Base-by-base conservation (phyloP, 2,113 vertebrate species). In the Echinops telfairi region DNA sequence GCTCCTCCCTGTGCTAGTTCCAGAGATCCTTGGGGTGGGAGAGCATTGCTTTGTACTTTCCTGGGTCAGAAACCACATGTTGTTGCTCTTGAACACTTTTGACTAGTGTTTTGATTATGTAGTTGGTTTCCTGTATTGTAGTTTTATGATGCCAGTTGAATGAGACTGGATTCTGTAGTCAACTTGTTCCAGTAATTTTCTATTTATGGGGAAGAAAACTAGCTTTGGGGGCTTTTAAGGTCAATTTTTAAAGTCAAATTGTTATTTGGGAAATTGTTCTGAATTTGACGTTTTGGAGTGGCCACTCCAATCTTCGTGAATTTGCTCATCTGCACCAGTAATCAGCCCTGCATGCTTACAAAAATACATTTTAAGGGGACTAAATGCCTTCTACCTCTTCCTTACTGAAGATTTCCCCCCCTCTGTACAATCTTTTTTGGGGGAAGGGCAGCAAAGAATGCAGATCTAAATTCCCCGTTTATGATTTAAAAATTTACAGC, bases 351-450 rank as follows among this genome's bases (percentile, higher is more conserved):
- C 98, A 98, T 98, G 98, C 98, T 98, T 98, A 98, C 97, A 96
- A 98, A 98, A 98, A 96, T 98, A 98, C 98, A 98, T 97, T 97
- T 97, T 98, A 98, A 98, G 98, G 98, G 98, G 98, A 99, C 98
- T 98, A 98, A 98, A 98, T 98, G 98, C 98, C 98, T 99, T 99
- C 98, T 99, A 98, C 98, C 98, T 99, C 99, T 99, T 99, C 98
- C 98, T 99, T 99, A 99, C 99, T 99, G 98, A 99, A 99, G 98
- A 98, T 98, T 98, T 96, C 96, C 92, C 95, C 96, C 27, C 76
- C 90, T 88, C 96, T 93, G 57, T 96, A 77, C 31, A 91, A 97
- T 97, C 83, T 96, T 97, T 97, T 95, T 98, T 94, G 96, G 98
- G 98, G 98, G 97, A 98, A 98, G 98, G 98, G 98, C 98, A 98